Percentiles rank a stretch among this genome's conserved stretches.
Evolutionary conservation across 2,113 vertebrate species (phyloP).

Genomic region (Zootoca vivipara): DNA sequence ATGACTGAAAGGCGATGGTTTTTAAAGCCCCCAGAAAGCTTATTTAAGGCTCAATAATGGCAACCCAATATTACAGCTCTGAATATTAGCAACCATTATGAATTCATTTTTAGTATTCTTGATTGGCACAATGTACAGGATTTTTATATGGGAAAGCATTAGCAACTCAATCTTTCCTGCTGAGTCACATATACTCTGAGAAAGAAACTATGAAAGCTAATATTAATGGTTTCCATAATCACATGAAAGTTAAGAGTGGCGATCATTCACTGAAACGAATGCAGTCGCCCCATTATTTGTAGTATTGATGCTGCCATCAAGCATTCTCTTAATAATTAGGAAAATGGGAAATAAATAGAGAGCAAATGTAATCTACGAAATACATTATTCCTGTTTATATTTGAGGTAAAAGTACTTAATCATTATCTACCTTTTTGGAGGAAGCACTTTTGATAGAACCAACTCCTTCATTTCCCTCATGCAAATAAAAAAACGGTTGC

Average conservation of each 20-base stretch:
- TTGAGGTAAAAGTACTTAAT: neutral
- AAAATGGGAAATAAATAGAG: constrained; percentile 1
- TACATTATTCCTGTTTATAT: constrained; percentile 4
- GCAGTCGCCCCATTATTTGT: constrained; percentile 3
- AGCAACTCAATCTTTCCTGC: constrained; percentile 4
- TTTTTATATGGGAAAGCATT: neutral
- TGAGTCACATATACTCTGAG: neutral
- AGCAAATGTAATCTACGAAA: constrained; percentile 2
- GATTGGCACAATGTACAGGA: constrained; percentile 9
- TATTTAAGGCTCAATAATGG: constrained; percentile 30
- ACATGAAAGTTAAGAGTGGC: constrained; percentile 25
- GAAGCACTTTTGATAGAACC: neutral
- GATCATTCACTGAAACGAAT: constrained; percentile 39
- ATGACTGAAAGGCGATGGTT: constrained; percentile 23
- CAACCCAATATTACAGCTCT: constrained; percentile 3
- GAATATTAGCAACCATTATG: constrained; percentile 15
- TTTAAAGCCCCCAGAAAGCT: neutral
- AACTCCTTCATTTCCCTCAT: neutral
- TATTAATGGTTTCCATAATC: constrained; percentile 15
- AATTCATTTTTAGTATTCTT: constrained; percentile 24
- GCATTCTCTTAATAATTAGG: constrained; percentile 22
- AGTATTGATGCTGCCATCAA: constrained; percentile 20
- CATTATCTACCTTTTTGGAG: neutral
- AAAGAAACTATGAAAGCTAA: constrained; percentile 22
- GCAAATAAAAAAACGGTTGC: neutral